These are phyloP conservation scores for Globodera rostochiensis DNA, from an alignment of 1,140 invertebrate species.

Conservation along the genomic window DNA sequence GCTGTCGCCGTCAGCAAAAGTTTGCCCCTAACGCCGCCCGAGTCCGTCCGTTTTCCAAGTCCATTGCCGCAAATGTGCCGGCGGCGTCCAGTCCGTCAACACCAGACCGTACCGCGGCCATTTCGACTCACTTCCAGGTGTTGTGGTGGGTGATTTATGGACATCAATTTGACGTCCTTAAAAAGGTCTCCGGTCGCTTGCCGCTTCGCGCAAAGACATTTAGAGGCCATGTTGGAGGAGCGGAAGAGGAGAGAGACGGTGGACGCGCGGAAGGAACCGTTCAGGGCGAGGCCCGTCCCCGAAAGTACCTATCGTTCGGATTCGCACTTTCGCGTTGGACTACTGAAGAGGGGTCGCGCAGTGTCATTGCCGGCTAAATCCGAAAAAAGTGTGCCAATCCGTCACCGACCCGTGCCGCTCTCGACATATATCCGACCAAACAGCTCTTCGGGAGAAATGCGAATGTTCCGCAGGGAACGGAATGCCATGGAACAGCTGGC, in stretches of 20 bases:
- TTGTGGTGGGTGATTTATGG: neutral
- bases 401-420: constrained; percentile 2
- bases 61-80: neutral
- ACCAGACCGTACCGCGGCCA: neutral
- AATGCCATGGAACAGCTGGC: constrained; percentile 23
- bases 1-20: neutral
- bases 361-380: neutral
- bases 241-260: constrained; percentile 6
- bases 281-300: constrained; percentile 31
- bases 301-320: constrained; percentile 26
- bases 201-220: constrained; percentile 23
- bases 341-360: constrained; percentile 5
- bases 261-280: neutral
- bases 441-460: constrained; percentile 3
- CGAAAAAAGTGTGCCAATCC: neutral
- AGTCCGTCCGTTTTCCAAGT: neutral
- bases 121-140: neutral
- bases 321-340: constrained; percentile 25
- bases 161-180: neutral
- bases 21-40: neutral
- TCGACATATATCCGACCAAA: constrained; percentile 25
- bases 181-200: constrained; percentile 18
- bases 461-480: constrained; percentile 4
- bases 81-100: neutral
- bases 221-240: constrained; percentile 39